These are phyloP conservation scores for Tachysurus vachellii DNA, from an alignment of 2,113 vertebrate genomes.

Conservation along the genomic window DNA sequence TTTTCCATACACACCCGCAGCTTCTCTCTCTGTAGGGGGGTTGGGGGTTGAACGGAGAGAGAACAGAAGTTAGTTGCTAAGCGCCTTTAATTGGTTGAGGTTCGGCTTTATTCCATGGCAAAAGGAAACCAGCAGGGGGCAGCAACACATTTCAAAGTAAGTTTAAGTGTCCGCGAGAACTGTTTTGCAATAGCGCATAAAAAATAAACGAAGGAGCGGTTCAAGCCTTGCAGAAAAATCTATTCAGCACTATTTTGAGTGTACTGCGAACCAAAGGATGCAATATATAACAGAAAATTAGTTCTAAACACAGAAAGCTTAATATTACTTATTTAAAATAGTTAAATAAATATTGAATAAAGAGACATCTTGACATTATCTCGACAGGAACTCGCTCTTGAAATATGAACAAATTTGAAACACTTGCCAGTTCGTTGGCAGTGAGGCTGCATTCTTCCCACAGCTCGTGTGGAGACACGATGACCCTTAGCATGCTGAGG, in stretches of 20 bases:
- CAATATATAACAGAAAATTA: not conserved
- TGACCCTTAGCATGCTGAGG: slow-evolving; percentile 45
- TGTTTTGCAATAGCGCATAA: slow-evolving; percentile 68
- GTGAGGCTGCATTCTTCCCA: slow-evolving; percentile 54
- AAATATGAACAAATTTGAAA: slow-evolving; percentile 20
- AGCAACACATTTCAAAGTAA: slow-evolving; percentile 66
- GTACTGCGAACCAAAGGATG: not conserved
- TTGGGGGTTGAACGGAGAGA: not conserved
- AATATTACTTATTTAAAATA: not conserved
- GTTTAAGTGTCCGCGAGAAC: slow-evolving; percentile 68
- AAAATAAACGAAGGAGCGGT: slow-evolving; percentile 67
- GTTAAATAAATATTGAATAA: not conserved
- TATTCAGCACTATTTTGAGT: slow-evolving; percentile 51
- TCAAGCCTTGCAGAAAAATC: slow-evolving; percentile 66
- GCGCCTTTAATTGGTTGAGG: not conserved
- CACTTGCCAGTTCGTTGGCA: slow-evolving; percentile 52
- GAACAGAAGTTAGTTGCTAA: not conserved
- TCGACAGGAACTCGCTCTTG: not conserved
- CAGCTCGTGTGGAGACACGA: slow-evolving; percentile 44
- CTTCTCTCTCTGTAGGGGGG: slow-evolving; percentile 79
- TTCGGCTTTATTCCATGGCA: slow-evolving; percentile 25
- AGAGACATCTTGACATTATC: no score
- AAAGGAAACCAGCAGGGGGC: slow-evolving; percentile 73
- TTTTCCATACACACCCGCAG: slow-evolving; percentile 77
- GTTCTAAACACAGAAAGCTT: not conserved